Conservation (phyloP, 2,888 invertebrate genomes). For the Apamea crenata region DNA sequence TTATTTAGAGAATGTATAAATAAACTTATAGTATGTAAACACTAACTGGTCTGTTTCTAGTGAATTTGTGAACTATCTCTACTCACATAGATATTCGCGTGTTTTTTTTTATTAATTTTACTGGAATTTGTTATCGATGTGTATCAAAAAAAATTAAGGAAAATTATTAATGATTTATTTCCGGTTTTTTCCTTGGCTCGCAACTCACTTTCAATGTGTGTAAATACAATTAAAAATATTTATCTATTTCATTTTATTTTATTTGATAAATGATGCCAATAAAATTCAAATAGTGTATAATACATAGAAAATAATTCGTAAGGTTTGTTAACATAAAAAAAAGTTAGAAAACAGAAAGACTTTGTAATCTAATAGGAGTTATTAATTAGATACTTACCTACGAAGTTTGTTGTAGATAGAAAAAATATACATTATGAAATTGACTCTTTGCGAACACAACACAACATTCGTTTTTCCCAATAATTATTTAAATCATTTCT, state of each 20-base stretch:
- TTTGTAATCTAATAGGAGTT: constrained; percentile 68
- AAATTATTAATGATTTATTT: not conserved
- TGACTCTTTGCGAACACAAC: constrained; percentile 25
- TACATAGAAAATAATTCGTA: constrained; percentile 59
- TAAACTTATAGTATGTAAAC: constrained; percentile 32
- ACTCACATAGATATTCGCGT: constrained; percentile 35
- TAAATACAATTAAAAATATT: constrained; percentile 25
- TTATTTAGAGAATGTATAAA: constrained; percentile 61
- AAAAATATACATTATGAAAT: constrained; percentile 62
- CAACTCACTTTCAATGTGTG: not conserved
- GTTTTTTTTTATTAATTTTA: constrained; percentile 34
- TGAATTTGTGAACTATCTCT: constrained; percentile 44
- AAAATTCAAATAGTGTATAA: constrained; percentile 51
- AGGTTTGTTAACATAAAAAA: constrained; percentile 54
- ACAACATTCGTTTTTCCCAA: not conserved
- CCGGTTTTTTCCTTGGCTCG: not conserved
- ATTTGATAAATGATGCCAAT: constrained; percentile 40
- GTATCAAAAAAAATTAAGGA: not conserved
- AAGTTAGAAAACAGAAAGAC: constrained; percentile 71
- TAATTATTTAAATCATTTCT: not conserved
- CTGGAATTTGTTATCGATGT: constrained; percentile 26
- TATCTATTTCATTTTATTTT: not conserved
- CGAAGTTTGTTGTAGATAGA: constrained; percentile 73
- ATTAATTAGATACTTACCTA: constrained; percentile 59
- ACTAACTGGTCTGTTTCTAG: constrained; percentile 54